A percentile compares a stretch with the other conserved stretches of the same genome.
These are phyloP conservation scores for Tenthredo scrophulariae DNA, from an alignment of 2,888 invertebrate genomes.

Conservation along the genomic window DNA sequence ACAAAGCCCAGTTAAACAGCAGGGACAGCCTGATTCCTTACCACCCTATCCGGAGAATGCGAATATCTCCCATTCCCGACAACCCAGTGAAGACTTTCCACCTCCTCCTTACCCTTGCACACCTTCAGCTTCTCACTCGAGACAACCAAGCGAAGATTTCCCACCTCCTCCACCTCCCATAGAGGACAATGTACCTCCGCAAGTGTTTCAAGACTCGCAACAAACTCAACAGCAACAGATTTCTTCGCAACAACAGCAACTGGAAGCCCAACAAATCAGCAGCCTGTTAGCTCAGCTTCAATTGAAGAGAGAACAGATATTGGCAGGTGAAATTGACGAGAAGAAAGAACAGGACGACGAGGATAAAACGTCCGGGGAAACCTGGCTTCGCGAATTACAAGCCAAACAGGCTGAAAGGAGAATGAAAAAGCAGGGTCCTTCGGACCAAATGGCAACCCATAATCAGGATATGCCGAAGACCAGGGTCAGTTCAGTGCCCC, in stretches of 20 bases:
- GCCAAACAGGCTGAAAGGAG: slow-evolving; percentile 86
- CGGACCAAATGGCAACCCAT: slow-evolving; percentile 60
- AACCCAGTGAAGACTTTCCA: slow-evolving; percentile 80
- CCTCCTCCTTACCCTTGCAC: slow-evolving; percentile 90
- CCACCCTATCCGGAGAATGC: slow-evolving; percentile 78
- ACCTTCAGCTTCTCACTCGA: slow-evolving; percentile 88
- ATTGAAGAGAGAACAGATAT: slow-evolving; percentile 77
- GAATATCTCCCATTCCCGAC: slow-evolving; percentile 78
- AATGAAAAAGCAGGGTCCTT: slow-evolving; percentile 77
- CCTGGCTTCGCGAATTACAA: slow-evolving; percentile 89
- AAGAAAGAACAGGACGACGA: slow-evolving; percentile 67
- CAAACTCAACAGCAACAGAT: slow-evolving; percentile 82
- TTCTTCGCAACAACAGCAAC: slow-evolving; percentile 77
- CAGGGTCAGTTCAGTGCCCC: slow-evolving; percentile 56
- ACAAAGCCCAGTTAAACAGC: slow-evolving; percentile 84
- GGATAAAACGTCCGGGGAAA: slow-evolving; percentile 79
- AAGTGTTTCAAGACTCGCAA: slow-evolving; percentile 55
- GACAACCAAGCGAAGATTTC: slow-evolving; percentile 93
- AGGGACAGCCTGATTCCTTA: slow-evolving; percentile 79
- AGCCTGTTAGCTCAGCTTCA: slow-evolving; percentile 73
- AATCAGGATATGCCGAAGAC: slow-evolving; percentile 75
- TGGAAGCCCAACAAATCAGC: slow-evolving; percentile 73
- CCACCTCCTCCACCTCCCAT: slow-evolving; percentile 93
- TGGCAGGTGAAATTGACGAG: slow-evolving; percentile 70
- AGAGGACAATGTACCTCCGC: slow-evolving; percentile 81